Conservation (phyloP, 2,888 invertebrate species). For the Alloplasta piceator region DNA sequence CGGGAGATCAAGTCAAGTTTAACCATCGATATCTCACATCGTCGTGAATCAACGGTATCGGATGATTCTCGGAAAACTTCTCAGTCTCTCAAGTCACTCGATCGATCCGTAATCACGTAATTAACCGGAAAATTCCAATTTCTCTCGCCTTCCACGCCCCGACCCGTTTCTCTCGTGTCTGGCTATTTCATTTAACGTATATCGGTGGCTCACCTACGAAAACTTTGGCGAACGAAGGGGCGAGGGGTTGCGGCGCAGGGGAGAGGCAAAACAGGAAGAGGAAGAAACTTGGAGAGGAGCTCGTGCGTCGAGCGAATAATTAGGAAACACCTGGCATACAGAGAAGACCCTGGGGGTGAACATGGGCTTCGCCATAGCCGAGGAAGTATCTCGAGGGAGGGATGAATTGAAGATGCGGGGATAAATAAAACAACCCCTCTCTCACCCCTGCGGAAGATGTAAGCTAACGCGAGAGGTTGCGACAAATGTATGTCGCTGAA, state of each 20-base stretch:
- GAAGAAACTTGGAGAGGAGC: slow-evolving; percentile 63
- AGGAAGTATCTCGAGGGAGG: not conserved
- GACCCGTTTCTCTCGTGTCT: not conserved
- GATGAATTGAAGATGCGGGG: not conserved
- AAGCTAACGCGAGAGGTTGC: slow-evolving; percentile 5
- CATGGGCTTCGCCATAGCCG: too few relatives aligned
- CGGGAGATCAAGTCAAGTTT: too few relatives aligned
- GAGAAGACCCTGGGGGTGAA: slow-evolving; percentile 45
- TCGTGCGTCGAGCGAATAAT: slow-evolving; percentile 71
- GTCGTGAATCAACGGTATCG: too few relatives aligned
- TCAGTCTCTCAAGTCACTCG: slow-evolving; percentile 12
- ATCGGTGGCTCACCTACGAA: slow-evolving; percentile 32
- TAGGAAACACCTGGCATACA: slow-evolving; percentile 68
- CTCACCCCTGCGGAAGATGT: not conserved
- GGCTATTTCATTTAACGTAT: slow-evolving; percentile 8
- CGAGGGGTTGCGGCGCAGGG: slow-evolving; percentile 46
- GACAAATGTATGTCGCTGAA: not conserved
- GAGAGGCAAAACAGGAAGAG: slow-evolving; percentile 44
- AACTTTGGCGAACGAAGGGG: slow-evolving; percentile 5
- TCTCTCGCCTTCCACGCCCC: slow-evolving; percentile 22
- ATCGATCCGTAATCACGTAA: slow-evolving; percentile 59
- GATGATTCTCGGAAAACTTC: too few relatives aligned
- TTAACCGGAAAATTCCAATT: slow-evolving; percentile 66
- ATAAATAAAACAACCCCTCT: not conserved
- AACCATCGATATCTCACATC: too few relatives aligned